Evolutionary conservation across 1,140 invertebrate species (phyloP), one percentile per base, ranked within the genome.

Genomic region (Heliconius melpomene): DNA sequence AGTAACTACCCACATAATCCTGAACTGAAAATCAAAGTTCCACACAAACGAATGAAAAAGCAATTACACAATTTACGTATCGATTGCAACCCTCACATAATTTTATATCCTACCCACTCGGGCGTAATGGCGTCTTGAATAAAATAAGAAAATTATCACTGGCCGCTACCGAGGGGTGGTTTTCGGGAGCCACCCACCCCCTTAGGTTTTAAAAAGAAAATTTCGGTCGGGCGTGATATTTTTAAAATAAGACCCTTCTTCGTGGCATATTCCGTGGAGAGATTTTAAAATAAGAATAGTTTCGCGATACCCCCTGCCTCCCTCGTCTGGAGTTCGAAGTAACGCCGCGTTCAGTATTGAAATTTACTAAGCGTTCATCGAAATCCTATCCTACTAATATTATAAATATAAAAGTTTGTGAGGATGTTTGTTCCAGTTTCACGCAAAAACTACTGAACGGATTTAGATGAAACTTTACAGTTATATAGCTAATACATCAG

Each of bases 211-310:
- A 91, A 92, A 93, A 92, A 94, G 90, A 94, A 93, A 93, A 91
- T 94, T 94, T 93, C 91, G 91, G 92, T 92, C 91, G 91, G 93
- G 91, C 92, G 92, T 94, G 91, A 94, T 94, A 93, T 94, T 94
- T 92, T 94, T 93, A 92, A 92, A 93, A 93, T 92, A 92, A 92
- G 91, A 92, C 91, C 89, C 91, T 52, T 93, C 91, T 92, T 91
- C 91, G 91, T 90, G 91, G 91, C 93, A 91, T 94, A 94, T 93
- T 94, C 93, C 93, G 93, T 92, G 88, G 93, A 93, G 91, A 93
- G 90, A 93, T 94, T 94, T 93, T 94, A 92, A 94, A 94, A 94
- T 94, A 93, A 94, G 91, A 94, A 94, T 94, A 94, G 93, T 94
- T 94, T 94, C 89, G 90, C 90, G 91, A 92, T 91, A 89, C 90